Evolutionary conservation across 2,113 vertebrate genomes (phyloP), one percentile per base, ranked within the genome.

Genomic region (Polypterus senegalus): DNA sequence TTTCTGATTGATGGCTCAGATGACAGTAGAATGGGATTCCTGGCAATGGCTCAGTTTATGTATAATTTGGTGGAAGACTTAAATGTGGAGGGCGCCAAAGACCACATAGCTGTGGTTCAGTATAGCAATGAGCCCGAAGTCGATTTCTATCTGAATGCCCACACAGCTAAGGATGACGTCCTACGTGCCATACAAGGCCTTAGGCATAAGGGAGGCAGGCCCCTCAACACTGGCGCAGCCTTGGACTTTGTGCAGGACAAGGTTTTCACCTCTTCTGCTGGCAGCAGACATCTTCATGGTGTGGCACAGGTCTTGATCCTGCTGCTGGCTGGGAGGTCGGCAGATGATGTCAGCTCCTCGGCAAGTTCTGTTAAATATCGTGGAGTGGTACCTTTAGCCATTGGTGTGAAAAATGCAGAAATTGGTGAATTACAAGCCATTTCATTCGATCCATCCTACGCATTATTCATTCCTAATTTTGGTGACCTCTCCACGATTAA

Each of bases 1-100:
- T 88, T 89, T 65, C 79, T 90, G 57, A 73, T 89, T 0, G 88
- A 88, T 1, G 83, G 87, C 62, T 88, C 88, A 0, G 85, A 88
- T 2, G 72, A 72, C 0, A 82, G 81, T 64, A 69, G 80, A 62
- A 72, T 61, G 1, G 76, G 78, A 61, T 89, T 86, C 61, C 51
- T 76, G 9, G 61, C 82, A 7, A 4, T 89, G 67, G 80, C 76
- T 62, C 68, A 65, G 0, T 88, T 90, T 64, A 60, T 88, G 27
- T 74, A 81, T 67, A 76, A 69, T 9, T 67, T 89, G 10, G 79
- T 87, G 0, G 78, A 85, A 65, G 74, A 64, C 63, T 71, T 90
- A 66, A 79, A 87, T 0, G 70, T 88, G 0, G 83, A 81, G 43
- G 76, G 66, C 0, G 78, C 87, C 65, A 81, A 72, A 5, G 78